Base-by-base conservation (phyloP, 2,113 vertebrate genomes). In the Climacteris rufus region DNA sequence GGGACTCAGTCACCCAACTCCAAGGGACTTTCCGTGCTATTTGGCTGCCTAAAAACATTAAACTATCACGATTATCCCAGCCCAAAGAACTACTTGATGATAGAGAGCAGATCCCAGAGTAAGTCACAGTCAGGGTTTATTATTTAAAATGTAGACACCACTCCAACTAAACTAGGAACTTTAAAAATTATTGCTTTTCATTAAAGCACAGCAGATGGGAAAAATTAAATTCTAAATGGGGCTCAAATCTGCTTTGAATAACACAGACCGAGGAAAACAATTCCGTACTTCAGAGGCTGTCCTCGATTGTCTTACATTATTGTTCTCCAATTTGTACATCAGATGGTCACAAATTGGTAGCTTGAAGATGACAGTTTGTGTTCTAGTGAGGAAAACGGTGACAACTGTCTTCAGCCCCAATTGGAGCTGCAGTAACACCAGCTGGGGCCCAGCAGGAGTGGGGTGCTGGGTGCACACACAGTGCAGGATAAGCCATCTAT, bases 231-330 rank as follows among this genome's bases (percentile, higher is more conserved):
- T 82, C 77, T 83, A 96, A 95, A 92, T 31, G 72, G 74, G 72
- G 60, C 63, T 95, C 52, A 77, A 94, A 88, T 91, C 87, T 94
- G 87, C 93, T 95, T 87, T 87, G 90, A 96, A 91, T 95, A 96
- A 94, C 71, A 64, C 30, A 91, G 65, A 81, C 74, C 16, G 59
- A 92, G 77, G 77, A 94, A 80, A 72, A 76, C 85, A 90, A 93
- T 93, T 74, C 61, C 40, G 45, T 63, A 68, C 91, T 93, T 70
- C 40, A 82, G 86, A 96, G 91, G 64, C 64, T 85, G 87, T 81
- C 84, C 88, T 94, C 75, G 70, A 75, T 90, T 83, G 77, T 96
- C 86, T 66, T 35, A 50, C 18, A 17, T 50, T 63, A 90, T 76
- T 96, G 85, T 83, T 95, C 86, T 82, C 80, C 91, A 93, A 90